Evolutionary conservation across 2,113 vertebrate genomes (phyloP), one percentile per base, ranked within the genome.

Genomic region (Gambusia affinis): DNA sequence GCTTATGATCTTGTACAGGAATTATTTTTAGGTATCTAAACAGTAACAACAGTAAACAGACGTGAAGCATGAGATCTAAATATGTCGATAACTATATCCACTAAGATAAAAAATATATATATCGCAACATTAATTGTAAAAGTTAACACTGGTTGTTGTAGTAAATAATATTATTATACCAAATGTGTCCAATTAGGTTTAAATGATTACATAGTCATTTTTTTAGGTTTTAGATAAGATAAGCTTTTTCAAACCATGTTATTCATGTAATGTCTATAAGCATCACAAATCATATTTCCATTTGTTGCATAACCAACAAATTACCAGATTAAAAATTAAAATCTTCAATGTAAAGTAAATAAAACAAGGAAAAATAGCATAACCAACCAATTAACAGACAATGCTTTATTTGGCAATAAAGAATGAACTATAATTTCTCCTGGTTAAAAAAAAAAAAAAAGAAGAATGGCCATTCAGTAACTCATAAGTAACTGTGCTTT

Each of bases 21-120:
- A 54, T 42, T 1, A 64, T 6, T 4, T 51, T 68, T n/a, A 62
- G 31, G 35, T 60, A 54, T 67, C 61, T 72, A 63, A 71, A 64
- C 67, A 44, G 70, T 78, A 35, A 27, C 77, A 93, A 94, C 79
- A 94, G 70, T 91, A 78, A 91, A 94, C 88, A 91, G 73, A 90
- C 82, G 80, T 79, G 65, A 88, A 91, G 89, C 83, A 89, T 74
- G 81, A 91, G 86, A 88, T 85, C 80, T 79, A 60, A 88, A 84
- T 31, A 85, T 60, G 68, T 88, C 70, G 67, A 64, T 71, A 67
- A 64, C 79, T 83, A 4, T 39, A 12, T 42, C 67, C 64, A 67
- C 67, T 78, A 15, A 30, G 17, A 1, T 76, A 76, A 84, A 86
- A 8, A 51, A 10, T 7, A 57, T 24, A 22, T 42, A 42, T 47